Evolutionary conservation across 1,140 invertebrate species (phyloP).

Genomic region (Charaxes varanes): DNA sequence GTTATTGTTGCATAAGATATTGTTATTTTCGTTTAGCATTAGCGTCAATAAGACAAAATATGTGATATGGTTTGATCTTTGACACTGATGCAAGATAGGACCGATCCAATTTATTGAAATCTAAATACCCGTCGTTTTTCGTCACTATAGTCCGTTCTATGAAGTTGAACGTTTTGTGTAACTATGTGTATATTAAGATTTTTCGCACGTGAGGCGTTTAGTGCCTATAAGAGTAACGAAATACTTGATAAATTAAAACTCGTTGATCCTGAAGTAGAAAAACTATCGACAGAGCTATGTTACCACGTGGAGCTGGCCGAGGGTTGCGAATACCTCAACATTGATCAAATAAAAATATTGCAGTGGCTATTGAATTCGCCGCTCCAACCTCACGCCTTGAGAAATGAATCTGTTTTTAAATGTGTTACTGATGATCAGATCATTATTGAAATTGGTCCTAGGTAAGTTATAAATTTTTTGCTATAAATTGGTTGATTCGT

Average conservation of each 20-base stretch:
- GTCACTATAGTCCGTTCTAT: constrained; percentile 8
- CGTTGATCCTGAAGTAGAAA: constrained; percentile 54
- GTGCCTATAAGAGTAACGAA: constrained; percentile 63
- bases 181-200: constrained; percentile 64
- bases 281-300: constrained; percentile 83
- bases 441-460: constrained; percentile 87
- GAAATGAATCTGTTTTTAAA: constrained; percentile 62
- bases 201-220: constrained; percentile 61
- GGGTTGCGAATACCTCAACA: constrained; percentile 62
- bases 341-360: constrained; percentile 76
- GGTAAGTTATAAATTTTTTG: constrained; percentile 62
- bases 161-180: constrained; percentile 8
- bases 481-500: not conserved
- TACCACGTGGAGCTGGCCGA: constrained; percentile 83
- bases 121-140: constrained; percentile 9
- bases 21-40: constrained; percentile 42
- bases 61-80: constrained; percentile 55
- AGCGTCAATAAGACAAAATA: constrained; percentile 21
- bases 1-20: constrained; percentile 51
- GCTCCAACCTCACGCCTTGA: constrained; percentile 74
- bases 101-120: constrained; percentile 27
- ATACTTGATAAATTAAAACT: constrained; percentile 56
- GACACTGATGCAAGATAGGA: constrained; percentile 64
- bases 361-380: constrained; percentile 83
- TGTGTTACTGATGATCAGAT: constrained; percentile 52